These are phyloP conservation scores for Calliscelio sp. DNA, from an alignment of 2,888 invertebrate genomes.

Conservation along the genomic window DNA sequence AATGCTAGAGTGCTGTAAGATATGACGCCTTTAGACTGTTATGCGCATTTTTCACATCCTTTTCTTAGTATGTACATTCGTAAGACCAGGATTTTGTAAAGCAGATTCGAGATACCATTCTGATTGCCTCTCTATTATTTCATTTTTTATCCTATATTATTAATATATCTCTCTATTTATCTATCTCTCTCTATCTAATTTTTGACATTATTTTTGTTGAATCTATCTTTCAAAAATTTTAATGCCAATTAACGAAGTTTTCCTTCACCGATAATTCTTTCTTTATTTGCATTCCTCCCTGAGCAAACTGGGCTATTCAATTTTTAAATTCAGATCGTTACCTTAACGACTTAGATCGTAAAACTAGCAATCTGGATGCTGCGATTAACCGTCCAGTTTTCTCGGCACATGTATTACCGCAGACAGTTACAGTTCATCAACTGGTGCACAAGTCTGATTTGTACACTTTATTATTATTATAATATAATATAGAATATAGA, in stretches of 20 bases:
- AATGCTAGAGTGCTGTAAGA: slow-evolving; percentile 86
- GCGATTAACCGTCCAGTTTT: slow-evolving; percentile 14
- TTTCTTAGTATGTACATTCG: slow-evolving; percentile 75
- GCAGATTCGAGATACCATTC: slow-evolving; percentile 75
- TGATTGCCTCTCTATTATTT: slow-evolving; percentile 54
- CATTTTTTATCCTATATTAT: too few relatives aligned
- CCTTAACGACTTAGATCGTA: neutral
- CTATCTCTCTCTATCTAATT: slow-evolving; percentile 64
- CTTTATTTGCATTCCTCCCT: neutral
- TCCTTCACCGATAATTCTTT: slow-evolving; percentile 9
- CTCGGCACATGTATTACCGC: neutral
- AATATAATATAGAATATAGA: too few relatives aligned
- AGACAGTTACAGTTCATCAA: neutral
- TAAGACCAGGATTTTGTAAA: slow-evolving; percentile 77
- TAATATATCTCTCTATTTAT: slow-evolving; percentile 29
- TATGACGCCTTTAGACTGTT: slow-evolving; percentile 84
- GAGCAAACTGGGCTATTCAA: slow-evolving; percentile 10
- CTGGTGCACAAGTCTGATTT: slow-evolving; percentile 41
- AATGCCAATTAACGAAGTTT: slow-evolving; percentile 12
- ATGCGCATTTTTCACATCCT: slow-evolving; percentile 81
- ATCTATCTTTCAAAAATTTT: slow-evolving; percentile 1
- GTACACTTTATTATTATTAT: slow-evolving; percentile 28
- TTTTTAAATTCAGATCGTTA: neutral
- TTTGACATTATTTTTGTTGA: slow-evolving; percentile 21
- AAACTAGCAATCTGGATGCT: neutral